These are phyloP conservation scores for Ophioninae sp. DNA, from an alignment of 2,888 invertebrate genomes.

Conservation along the genomic window DNA sequence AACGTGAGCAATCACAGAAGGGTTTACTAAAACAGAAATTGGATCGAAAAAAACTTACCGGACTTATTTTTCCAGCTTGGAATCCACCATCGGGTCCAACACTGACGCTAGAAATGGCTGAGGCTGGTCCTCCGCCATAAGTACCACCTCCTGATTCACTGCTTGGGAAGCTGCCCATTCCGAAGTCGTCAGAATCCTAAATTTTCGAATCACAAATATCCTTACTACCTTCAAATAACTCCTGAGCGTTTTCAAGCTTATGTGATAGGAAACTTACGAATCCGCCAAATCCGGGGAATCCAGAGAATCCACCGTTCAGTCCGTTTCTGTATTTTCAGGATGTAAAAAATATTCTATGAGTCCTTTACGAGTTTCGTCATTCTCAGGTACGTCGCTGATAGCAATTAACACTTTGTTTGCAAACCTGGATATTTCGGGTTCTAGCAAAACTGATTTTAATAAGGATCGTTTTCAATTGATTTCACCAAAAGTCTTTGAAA, in stretches of 20 bases:
- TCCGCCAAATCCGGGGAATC: conserved; percentile 16
- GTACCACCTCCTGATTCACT: conserved; percentile 17
- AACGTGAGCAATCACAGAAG: neutral
- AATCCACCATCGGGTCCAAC: conserved; percentile 73
- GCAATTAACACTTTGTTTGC: neutral
- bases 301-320: conserved; percentile 18
- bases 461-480: too few relatives aligned
- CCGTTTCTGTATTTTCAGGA: conserved; percentile 27
- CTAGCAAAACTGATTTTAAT: too few relatives aligned
- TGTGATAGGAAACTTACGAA: conserved; percentile 28
- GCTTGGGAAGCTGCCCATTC: conserved; percentile 1
- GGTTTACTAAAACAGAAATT: neutral
- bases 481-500: too few relatives aligned
- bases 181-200: conserved; percentile 11
- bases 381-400: neutral
- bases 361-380: neutral
- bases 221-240: neutral
- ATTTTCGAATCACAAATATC: neutral
- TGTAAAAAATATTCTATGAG: neutral
- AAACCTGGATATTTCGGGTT: too few relatives aligned
- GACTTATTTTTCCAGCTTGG: conserved; percentile 71
- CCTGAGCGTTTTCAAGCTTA: neutral
- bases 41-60: conserved; percentile 67
- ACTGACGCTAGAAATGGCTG: conserved; percentile 66
- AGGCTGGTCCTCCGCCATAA: conserved; percentile 49